A percentile compares a stretch with the other conserved stretches of the same genome.
Conservation (phyloP, 2,113 vertebrate genomes). For the Callaeas wilsoni region DNA sequence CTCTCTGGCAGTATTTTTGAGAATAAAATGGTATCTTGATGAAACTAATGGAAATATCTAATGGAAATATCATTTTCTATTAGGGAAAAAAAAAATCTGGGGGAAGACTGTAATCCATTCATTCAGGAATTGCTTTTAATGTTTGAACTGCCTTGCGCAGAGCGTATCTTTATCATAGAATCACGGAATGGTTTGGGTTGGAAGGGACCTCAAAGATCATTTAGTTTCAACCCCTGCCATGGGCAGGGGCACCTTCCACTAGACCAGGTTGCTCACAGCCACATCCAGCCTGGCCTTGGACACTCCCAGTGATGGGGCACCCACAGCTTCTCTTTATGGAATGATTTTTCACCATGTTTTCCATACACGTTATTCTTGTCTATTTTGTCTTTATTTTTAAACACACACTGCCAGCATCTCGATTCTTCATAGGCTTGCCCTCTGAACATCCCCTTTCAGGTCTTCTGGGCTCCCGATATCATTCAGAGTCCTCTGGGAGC, state of each 20-base stretch:
- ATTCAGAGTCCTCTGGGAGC: background rate
- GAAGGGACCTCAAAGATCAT: background rate
- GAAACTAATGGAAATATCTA: background rate
- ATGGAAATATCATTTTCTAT: background rate
- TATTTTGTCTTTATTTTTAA: background rate
- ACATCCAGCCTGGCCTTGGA: background rate
- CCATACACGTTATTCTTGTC: background rate
- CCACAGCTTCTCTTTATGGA: background rate
- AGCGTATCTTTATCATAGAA: background rate
- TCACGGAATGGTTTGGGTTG: background rate
- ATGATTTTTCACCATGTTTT: background rate
- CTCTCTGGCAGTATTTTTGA: background rate
- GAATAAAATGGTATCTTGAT: background rate
- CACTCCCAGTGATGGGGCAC: background rate
- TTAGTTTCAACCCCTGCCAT: background rate
- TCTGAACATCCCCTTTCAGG: background rate
- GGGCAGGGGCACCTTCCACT: background rate
- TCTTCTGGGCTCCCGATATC: background rate
- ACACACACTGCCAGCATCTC: background rate
- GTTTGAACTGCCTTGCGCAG: background rate
- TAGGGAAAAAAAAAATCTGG: background rate
- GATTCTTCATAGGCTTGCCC: background rate
- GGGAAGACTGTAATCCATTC: background rate
- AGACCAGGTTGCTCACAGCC: background rate
- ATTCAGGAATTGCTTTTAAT: background rate